A percentile compares a stretch with the other conserved stretches of the same genome.
Evolutionary conservation across 2,888 invertebrate genomes (phyloP).

Genomic region (Hemaris fuciformis): DNA sequence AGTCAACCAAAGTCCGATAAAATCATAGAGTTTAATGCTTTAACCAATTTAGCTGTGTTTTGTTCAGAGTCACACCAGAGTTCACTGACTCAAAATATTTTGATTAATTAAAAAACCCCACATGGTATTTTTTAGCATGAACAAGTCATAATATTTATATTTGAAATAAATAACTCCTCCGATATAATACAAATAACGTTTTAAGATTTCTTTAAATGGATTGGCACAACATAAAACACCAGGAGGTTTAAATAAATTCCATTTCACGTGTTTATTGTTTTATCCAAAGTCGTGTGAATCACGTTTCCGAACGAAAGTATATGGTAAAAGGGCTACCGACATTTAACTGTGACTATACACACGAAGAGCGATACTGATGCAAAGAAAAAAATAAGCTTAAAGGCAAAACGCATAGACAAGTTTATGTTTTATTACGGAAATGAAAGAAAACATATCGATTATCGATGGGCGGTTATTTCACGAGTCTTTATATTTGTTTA

Average conservation of each 20-base stretch:
- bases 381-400: too few relatives aligned
- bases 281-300: not conserved
- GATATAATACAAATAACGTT: not conserved
- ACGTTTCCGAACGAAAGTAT: not conserved
- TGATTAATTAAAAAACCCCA: not conserved
- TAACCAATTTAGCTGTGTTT: not conserved
- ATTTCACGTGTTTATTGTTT: not conserved
- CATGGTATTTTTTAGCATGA: not conserved
- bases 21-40: too few relatives aligned
- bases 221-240: not conserved
- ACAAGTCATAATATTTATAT: constrained; percentile 2
- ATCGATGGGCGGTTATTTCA: too few relatives aligned
- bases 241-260: not conserved
- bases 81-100: not conserved
- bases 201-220: constrained; percentile 3
- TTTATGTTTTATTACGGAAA: too few relatives aligned
- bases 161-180: not conserved
- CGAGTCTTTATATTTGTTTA: too few relatives aligned
- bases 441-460: too few relatives aligned
- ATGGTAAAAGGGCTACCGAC: not conserved
- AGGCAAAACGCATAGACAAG: too few relatives aligned
- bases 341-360: not conserved
- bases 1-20: too few relatives aligned
- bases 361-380: not conserved
- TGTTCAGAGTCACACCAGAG: not conserved